Evolutionary conservation across 1,140 invertebrate genomes (phyloP), one percentile per base, ranked within the genome.

Genomic region (Penaeus chinensis): DNA sequence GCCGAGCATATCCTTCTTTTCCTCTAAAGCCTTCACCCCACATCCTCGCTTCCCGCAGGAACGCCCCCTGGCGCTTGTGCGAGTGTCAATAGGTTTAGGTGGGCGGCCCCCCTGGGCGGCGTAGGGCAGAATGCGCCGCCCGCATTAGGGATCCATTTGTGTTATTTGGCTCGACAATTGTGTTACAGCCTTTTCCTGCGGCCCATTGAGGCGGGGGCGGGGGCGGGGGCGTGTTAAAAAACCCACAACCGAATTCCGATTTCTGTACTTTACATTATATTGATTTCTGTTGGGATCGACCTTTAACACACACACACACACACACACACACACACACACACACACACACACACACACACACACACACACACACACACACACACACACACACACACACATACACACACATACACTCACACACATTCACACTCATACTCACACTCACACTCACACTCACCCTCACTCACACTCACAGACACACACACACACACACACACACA

Each of bases 161-260:
- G 74, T 77, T 77, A 77, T 77, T 77, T 77, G 74, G 74, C 22
- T 47, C 74, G 74, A 77, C 74, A 77, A 77, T 77, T 77, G 74
- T 42, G 74, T 77, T 77, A 77, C 74, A 42, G 22, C 47, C 74
- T 77, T 77, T 37, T 47, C 74, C 47, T 47, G 20, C 74, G 20
- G 27, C 47, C 27, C 47, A 20, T 37, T 20, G 74, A 37, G 32
- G 74, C 47, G 74, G 20, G 32, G 74, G 74, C 20, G 32, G 74
- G 32, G 74, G 32, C 32, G 74, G 74, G 74, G n/a, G 10, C 27
- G 10, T 19, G 32, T 74, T 7, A 3, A 37, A 20, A 24, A 37
- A 42, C 24, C 22, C 19, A 42, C 42, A 37, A 20, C 27, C 16
- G 27, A 13, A 54, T 54, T 54, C 54, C 11, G 54, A 54, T 13